phyloP scores from a whole-genome alignment of 1,140 invertebrate genomes.

The Penaeus indicus region DNA sequence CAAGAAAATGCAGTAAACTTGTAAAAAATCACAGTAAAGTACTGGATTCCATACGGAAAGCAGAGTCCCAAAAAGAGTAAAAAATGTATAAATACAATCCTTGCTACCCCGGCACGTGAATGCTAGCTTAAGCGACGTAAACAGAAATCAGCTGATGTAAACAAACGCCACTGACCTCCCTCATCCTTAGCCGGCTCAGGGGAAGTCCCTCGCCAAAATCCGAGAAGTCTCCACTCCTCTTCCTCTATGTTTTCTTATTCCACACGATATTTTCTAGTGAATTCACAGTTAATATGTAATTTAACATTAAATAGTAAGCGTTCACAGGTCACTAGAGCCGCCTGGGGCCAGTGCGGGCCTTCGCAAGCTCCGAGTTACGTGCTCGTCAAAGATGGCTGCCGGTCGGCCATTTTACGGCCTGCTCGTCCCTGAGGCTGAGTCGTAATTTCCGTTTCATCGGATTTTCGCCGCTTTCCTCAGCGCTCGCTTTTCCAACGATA shows the following conservation, averaged over 20 bases:
- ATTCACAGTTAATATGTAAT: neutral
- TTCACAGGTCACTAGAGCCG: neutral
- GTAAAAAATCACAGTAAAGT: too few relatives aligned
- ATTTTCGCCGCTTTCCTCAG: neutral
- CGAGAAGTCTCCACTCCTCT: neutral
- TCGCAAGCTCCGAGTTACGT: slow-evolving; percentile 40
- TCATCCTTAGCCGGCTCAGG: slow-evolving; percentile 53
- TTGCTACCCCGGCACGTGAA: too few relatives aligned
- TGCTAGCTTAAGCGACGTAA: slow-evolving; percentile 21
- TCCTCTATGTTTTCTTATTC: neutral
- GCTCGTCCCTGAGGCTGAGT: slow-evolving; percentile 2
- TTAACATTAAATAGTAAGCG: too few relatives aligned
- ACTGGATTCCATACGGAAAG: too few relatives aligned
- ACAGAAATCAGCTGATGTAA: slow-evolving; percentile 58
- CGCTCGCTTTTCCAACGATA: neutral
- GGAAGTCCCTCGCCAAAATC: neutral
- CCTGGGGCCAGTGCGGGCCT: neutral
- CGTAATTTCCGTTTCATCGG: slow-evolving; percentile 15
- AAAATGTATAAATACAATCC: too few relatives aligned
- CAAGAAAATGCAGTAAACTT: too few relatives aligned
- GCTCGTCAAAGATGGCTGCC: slow-evolving; percentile 60
- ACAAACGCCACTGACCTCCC: slow-evolving; percentile 53
- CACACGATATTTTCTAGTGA: neutral
- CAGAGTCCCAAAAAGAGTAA: too few relatives aligned
- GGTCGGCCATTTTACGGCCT: slow-evolving; percentile 53